phyloP scores from a whole-genome alignment of 2,888 invertebrate species.

The Nemurella pictetii region DNA sequence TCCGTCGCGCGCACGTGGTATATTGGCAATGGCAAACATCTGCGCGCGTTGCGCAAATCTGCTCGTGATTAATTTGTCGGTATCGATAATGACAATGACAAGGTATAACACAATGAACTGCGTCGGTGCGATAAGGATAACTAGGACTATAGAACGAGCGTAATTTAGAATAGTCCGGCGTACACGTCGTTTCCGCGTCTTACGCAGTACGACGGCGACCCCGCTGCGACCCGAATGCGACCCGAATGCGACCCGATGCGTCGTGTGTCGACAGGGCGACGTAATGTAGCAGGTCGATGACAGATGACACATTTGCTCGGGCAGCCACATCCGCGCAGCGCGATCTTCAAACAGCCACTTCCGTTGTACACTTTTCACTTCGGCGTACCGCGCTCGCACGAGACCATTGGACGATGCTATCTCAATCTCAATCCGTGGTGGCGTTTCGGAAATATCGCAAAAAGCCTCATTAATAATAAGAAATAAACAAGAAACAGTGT shows the following conservation, averaged over 20 bases:
- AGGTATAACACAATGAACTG: neutral
- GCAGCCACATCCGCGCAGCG: neutral
- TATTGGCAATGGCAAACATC: too few species aligned
- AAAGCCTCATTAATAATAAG: neutral
- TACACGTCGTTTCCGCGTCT: neutral
- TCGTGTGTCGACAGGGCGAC: too few species aligned
- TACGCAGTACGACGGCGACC: neutral
- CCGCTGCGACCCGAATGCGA: too few species aligned
- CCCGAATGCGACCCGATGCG: too few species aligned
- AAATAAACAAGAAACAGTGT: neutral
- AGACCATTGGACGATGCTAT: too few species aligned
- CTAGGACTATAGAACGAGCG: neutral
- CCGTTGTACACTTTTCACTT: neutral
- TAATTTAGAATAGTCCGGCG: neutral
- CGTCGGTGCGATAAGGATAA: neutral
- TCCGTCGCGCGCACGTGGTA: too few species aligned
- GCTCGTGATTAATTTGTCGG: neutral
- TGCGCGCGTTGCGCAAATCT: neutral
- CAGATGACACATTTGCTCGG: neutral
- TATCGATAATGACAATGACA: neutral
- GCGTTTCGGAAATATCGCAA: neutral
- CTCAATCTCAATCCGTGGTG: neutral
- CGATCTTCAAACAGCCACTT: neutral
- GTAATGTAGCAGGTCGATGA: neutral
- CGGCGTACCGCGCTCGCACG: neutral